A percentile compares a stretch with the other conserved stretches of the same genome.
Conservation (phyloP, 2,888 invertebrate genomes). For the Drosophila formosana region DNA sequence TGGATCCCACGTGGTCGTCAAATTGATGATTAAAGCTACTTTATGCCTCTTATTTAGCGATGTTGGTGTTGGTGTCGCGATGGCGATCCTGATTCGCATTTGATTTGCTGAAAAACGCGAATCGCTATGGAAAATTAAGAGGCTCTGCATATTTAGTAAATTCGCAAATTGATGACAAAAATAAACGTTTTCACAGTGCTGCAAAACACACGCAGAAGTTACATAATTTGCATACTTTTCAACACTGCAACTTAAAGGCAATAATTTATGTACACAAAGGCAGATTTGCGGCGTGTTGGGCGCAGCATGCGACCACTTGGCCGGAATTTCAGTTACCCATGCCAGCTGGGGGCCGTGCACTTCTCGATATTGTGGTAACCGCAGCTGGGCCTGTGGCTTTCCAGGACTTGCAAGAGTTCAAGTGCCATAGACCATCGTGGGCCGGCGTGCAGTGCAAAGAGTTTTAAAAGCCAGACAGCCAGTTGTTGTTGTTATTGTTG, state of each 20-base stretch:
- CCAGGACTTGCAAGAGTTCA: conserved; percentile 7
- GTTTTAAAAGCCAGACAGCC: conserved; percentile 5
- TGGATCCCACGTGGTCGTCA: fast-evolving
- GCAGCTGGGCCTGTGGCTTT: conserved; percentile 9
- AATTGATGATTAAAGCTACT: background rate
- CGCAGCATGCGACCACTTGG: conserved; percentile 16
- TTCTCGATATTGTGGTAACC: conserved; percentile 4
- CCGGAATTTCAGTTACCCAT: background rate
- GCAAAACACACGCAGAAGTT: background rate
- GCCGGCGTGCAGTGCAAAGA: conserved; percentile 11
- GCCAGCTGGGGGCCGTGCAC: background rate
- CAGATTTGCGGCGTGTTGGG: background rate
- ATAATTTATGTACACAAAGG: background rate
- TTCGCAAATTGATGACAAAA: background rate
- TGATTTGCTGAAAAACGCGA: conserved; percentile 2
- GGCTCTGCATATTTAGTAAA: conserved; percentile 25
- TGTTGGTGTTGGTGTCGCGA: conserved; percentile 35
- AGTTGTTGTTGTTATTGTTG: conserved; percentile 13
- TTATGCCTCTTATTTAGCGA: background rate
- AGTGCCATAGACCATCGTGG: conserved; percentile 8
- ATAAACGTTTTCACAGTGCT: conserved; percentile 6
- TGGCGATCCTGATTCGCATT: conserved; percentile 10
- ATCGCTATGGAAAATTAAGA: background rate
- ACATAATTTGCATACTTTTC: conserved; percentile 8
- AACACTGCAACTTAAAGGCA: conserved; percentile 19